phyloP scores from a whole-genome alignment of 2,113 vertebrate species.

The Chauna torquata region DNA sequence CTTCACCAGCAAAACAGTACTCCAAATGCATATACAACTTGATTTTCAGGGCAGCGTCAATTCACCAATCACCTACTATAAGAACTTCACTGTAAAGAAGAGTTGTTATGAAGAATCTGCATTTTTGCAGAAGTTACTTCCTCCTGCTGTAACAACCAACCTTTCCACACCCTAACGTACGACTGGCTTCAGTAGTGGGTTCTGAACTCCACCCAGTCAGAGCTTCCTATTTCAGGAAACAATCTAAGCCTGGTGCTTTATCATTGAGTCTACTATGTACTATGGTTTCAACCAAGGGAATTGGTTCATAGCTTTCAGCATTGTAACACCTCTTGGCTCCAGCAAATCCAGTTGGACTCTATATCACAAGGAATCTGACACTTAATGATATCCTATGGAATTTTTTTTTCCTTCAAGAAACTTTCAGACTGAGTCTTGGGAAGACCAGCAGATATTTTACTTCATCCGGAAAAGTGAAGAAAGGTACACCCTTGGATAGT shows the following conservation, averaged over 20 bases:
- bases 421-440: background rate
- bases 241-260: background rate
- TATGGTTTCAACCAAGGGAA: background rate
- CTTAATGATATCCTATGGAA: background rate
- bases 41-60: background rate
- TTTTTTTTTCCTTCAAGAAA: background rate
- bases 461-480: background rate
- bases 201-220: background rate
- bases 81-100: background rate
- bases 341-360: background rate
- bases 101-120: background rate
- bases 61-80: background rate
- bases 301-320: background rate
- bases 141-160: background rate
- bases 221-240: background rate
- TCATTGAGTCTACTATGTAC: background rate
- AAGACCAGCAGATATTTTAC: background rate
- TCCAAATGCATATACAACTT: background rate
- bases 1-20: background rate
- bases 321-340: background rate
- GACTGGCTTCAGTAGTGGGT: background rate
- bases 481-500: background rate
- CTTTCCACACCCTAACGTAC: background rate
- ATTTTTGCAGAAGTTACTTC: background rate
- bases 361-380: background rate